Percentiles rank a stretch among this genome's conserved stretches.
phyloP scores from a whole-genome alignment of 2,113 vertebrate species.

The Theropithecus gelada region DNA sequence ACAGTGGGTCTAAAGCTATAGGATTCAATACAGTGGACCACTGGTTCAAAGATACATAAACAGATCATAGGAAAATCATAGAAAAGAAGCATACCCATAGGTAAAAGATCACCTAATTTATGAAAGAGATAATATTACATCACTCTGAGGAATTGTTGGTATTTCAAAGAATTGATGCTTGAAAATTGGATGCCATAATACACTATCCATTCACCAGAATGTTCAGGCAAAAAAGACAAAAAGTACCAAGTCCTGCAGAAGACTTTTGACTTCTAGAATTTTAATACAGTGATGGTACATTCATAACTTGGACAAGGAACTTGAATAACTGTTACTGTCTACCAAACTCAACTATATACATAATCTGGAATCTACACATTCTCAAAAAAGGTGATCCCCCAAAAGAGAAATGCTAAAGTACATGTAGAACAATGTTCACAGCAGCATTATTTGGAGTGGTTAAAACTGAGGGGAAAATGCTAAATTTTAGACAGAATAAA shows the following conservation, averaged over 20 bases:
- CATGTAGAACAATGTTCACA: background rate
- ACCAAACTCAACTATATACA: background rate
- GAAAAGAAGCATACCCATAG: background rate
- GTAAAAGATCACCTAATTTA: background rate
- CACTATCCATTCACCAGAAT: background rate
- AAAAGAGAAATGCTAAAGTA: background rate
- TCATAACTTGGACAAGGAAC: background rate
- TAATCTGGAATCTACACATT: background rate
- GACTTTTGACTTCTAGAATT: too few relatives aligned
- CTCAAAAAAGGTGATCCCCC: background rate
- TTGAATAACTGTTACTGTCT: background rate
- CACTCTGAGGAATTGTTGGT: background rate
- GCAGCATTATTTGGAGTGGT: background rate
- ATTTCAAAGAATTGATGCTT: background rate
- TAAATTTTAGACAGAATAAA: too few relatives aligned
- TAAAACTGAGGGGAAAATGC: too few relatives aligned
- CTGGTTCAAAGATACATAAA: background rate
- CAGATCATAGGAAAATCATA: background rate
- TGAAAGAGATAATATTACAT: background rate
- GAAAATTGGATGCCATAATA: too few relatives aligned
- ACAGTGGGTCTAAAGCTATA: background rate
- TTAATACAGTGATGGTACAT: background rate
- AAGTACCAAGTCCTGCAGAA: background rate
- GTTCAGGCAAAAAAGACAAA: background rate
- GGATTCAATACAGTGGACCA: background rate